These are phyloP conservation scores for Phalacrocorax pelagicus DNA, from an alignment of 2,113 vertebrate species.

Conservation along the genomic window DNA sequence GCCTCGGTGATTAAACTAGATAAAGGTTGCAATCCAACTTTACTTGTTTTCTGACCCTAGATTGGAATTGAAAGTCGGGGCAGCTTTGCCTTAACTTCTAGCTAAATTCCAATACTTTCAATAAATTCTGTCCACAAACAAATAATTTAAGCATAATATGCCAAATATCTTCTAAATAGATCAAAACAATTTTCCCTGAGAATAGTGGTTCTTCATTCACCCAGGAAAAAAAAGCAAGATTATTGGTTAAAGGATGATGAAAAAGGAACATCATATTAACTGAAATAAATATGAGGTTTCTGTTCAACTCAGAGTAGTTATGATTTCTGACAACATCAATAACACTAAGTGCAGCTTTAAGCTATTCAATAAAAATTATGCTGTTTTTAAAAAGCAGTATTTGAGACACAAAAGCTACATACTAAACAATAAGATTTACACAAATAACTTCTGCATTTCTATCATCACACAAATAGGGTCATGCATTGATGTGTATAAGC, in stretches of 20 bases:
- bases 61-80: not conserved
- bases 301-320: constrained; percentile 9
- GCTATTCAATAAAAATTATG: constrained; percentile 2
- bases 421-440: constrained; percentile 17
- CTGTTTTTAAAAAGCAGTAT: not conserved
- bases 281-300: not conserved
- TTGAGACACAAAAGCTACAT: not conserved
- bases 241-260: constrained; percentile 18
- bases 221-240: not conserved
- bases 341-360: constrained; percentile 44
- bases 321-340: constrained; percentile 21
- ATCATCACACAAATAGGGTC: not conserved
- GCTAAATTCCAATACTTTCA: not conserved
- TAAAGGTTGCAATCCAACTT: not conserved
- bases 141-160: not conserved
- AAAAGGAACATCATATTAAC: not conserved
- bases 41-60: not conserved
- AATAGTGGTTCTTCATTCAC: not conserved
- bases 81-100: not conserved
- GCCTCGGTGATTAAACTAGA: not conserved
- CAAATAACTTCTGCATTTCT: constrained; percentile 25
- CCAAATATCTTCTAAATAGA: not conserved
- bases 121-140: not conserved
- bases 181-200: not conserved
- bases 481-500: not conserved